A percentile compares a stretch with the other conserved stretches of the same genome.
phyloP scores from a whole-genome alignment of 23 tunicate species.

The Corella eumyota region DNA sequence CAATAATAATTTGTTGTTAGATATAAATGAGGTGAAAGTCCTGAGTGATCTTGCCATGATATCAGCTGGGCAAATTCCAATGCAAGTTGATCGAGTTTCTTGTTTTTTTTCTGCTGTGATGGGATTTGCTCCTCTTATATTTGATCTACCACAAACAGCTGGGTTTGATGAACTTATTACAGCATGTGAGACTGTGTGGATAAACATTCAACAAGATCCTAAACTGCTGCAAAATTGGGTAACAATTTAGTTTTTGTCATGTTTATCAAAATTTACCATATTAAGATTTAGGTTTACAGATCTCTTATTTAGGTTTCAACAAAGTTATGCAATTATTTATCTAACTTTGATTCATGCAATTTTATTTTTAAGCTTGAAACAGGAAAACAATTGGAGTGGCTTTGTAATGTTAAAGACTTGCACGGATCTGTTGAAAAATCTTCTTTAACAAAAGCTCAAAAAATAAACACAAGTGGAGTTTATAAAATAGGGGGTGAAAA shows the following conservation, averaged over 20 bases:
- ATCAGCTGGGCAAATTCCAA: conserved; percentile 27
- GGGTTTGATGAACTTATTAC: conserved; percentile 10
- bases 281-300: too few relatives aligned
- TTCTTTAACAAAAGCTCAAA: conserved; percentile 25
- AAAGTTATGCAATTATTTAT: too few relatives aligned
- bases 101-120: conserved; percentile 34
- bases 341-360: too few relatives aligned
- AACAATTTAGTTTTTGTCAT: conserved; percentile 1
- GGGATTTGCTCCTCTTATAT: conserved; percentile 58
- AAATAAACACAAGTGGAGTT: conserved; percentile 23
- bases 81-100: conserved; percentile 23
- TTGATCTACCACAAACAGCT: conserved; percentile 14
- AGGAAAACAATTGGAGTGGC: conserved; percentile 22
- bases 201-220: conserved; percentile 21
- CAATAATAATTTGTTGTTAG: too few relatives aligned
- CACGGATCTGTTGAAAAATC: conserved; percentile 42
- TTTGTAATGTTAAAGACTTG: conserved; percentile 9
- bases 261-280: too few relatives aligned
- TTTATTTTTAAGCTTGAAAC: conserved; percentile 16
- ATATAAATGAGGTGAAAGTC: conserved; percentile 19
- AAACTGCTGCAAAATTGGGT: conserved; percentile 11
- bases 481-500: conserved; percentile 13
- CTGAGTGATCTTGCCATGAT: conserved; percentile 76
- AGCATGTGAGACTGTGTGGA: conserved; percentile 29
- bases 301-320: too few relatives aligned